Base-by-base conservation (phyloP, 30 jellyfish, hydroid and myxozoan species). In the Pelagia noctiluca region DNA sequence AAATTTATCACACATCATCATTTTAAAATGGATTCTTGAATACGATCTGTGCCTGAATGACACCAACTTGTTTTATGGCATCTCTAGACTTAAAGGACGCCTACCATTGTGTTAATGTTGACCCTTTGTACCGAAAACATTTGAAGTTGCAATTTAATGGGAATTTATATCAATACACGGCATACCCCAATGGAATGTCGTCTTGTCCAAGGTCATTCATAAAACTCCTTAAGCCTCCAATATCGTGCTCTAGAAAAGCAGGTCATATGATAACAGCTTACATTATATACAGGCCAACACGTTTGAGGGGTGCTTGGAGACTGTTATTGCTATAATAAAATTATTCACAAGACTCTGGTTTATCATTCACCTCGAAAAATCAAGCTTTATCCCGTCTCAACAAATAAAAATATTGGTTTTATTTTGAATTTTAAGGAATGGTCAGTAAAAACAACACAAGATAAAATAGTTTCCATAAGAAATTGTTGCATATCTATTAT, bases 21-120 rank as follows among this genome's bases (percentile, higher is more conserved):
- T 50, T 50, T 74, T 29, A 74, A 50, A 50, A 74, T 46, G 82
- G 86, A 74, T 8, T 3, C 23, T 18, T 71, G 7, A 11, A 71
- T 5, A 23, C 21, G 25, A 11, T 23, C 42, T 7, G 19, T 12
- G 4, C 23, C 12, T 13, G n/a, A 19, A 46, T 71, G 23, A 28
- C 10, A 11, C 30, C 75, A 13, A 31, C 18, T 13, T 32, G 84
- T 71, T 71, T 12, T 24, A 16, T 71, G 42, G 77, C 84, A 16
- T 71, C 75, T n/a, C n/a, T n/a, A n/a, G n/a, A n/a, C n/a, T n/a
- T n/a, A n/a, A n/a, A n/a, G n/a, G n/a, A n/a, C n/a, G 84, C 79
- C 12, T 71, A 33, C 36, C 36, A 32, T 25, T 4, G 50, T 32
- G 79, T 71, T 12, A 4, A 13, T 5, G 36, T 71, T 13, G 8